A percentile compares a stretch with the other conserved stretches of the same genome.
Conservation (phyloP, 2,888 invertebrate species). For the Torymus texanus region DNA sequence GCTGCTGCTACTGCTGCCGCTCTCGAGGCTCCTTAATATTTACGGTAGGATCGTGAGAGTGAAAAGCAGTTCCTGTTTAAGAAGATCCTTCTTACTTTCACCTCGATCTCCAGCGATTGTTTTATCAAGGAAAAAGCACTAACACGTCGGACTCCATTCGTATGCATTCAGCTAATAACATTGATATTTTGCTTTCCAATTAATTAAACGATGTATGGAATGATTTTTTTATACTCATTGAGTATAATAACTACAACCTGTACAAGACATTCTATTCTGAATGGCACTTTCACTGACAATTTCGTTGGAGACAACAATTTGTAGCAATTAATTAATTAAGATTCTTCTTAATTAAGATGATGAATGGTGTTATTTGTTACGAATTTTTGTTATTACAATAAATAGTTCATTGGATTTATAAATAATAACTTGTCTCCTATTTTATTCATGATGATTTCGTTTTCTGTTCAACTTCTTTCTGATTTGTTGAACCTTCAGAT, state of each 20-base stretch:
- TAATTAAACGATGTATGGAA: constrained; percentile 30
- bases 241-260: constrained; percentile 35
- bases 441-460: constrained; percentile 7
- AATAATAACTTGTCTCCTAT: constrained; percentile 16
- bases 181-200: constrained; percentile 35
- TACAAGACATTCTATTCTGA: constrained; percentile 45
- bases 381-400: constrained; percentile 13
- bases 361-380: constrained; percentile 1
- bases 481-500: constrained; percentile 30
- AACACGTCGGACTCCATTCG: constrained; percentile 36
- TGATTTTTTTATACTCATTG: constrained; percentile 26
- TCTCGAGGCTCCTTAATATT: constrained; percentile 62
- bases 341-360: not conserved
- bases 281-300: constrained; percentile 57
- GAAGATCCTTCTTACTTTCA: constrained; percentile 62
- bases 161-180: constrained; percentile 34
- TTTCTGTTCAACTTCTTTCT: constrained; percentile 26
- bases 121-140: constrained; percentile 36
- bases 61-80: constrained; percentile 57
- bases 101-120: constrained; percentile 47
- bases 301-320: constrained; percentile 32
- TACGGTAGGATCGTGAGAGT: constrained; percentile 60
- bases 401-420: not conserved
- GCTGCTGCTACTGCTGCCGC: constrained; percentile 41
- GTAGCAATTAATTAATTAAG: constrained; percentile 7